Evolutionary conservation across 2,888 invertebrate species (phyloP), one percentile per base, ranked within the genome.

Genomic region (Nomada goodeniana): DNA sequence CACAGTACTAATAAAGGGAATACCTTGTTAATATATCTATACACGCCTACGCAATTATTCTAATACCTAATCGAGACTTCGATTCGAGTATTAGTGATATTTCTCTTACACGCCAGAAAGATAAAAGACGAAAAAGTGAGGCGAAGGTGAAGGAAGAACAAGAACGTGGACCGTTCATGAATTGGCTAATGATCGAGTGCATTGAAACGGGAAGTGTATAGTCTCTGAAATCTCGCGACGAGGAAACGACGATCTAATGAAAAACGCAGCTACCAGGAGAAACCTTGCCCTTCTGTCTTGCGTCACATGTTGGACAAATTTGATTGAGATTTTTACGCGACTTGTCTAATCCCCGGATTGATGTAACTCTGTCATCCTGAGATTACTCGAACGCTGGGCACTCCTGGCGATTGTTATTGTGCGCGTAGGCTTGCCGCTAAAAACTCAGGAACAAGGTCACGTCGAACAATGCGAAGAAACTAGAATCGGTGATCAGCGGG

Each of bases 291-390:
- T 36, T n/a, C 10, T 26, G 44, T 23, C 47, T 65, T 79, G 76
- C 36, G 70, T 77, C 73, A 80, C 83, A 71, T 80, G 80, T 83
- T 75, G 72, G 69, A 86, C 88, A 87, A 88, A 89, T 88, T 85
- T 82, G 63, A 42, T 15, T 63, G 76, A 83, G 88, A 88, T 89
- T 89, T 89, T 47, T 47, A 15, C 13, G 3, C 13, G 47, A 47
- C 13, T 15, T 47, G 47, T n/a, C n/a, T n/a, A n/a, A 7, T 29
- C 29, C 29, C 0, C 7, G 29, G 29, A 29, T 29, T 29, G 7
- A 29, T 5, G 29, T 29, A 29, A 7, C 29, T 29, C 7, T 29
- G 29, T 7, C 29, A 29, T 29, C 29, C 29, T 0, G 29, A 29
- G 29, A 29, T 29, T 29, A 29, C 29, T 29, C 29, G 7, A 29